Conservation (phyloP, 2,888 invertebrate species). For the Elegia similella region DNA sequence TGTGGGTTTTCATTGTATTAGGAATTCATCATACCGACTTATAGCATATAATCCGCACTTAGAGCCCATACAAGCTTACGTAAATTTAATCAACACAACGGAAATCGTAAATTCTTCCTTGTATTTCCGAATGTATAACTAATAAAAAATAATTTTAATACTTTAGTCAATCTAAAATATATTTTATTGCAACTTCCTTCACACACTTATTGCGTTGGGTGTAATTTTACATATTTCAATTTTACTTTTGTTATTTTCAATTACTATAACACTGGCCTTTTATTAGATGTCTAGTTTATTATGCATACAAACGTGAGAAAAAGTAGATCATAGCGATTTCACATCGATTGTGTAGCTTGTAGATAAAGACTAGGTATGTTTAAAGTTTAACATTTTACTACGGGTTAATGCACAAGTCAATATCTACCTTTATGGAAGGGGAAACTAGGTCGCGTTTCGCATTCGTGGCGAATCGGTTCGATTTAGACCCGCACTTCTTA, state of each 20-base stretch:
- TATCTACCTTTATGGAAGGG: constrained; percentile 28
- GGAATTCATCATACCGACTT: not conserved
- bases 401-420: constrained; percentile 16
- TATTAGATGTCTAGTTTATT: too few species aligned
- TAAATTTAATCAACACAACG: constrained; percentile 30
- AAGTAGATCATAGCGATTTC: not conserved
- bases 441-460: constrained; percentile 58
- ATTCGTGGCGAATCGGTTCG: constrained; percentile 55
- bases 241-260: too few species aligned
- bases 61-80: constrained; percentile 24
- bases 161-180: too few species aligned
- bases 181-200: too few species aligned
- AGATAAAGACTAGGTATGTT: not conserved
- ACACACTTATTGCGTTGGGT: too few species aligned
- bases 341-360: not conserved
- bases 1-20: not conserved
- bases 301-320: not conserved
- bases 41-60: not conserved
- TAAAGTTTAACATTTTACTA: not conserved
- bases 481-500: constrained; percentile 35
- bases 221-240: too few species aligned
- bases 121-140: not conserved
- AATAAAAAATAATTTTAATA: too few species aligned
- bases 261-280: too few species aligned
- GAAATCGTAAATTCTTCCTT: not conserved